A percentile compares a stretch with the other conserved stretches of the same genome.
phyloP scores from a whole-genome alignment of 2,888 invertebrate species.

The Masnerella sp. region DNA sequence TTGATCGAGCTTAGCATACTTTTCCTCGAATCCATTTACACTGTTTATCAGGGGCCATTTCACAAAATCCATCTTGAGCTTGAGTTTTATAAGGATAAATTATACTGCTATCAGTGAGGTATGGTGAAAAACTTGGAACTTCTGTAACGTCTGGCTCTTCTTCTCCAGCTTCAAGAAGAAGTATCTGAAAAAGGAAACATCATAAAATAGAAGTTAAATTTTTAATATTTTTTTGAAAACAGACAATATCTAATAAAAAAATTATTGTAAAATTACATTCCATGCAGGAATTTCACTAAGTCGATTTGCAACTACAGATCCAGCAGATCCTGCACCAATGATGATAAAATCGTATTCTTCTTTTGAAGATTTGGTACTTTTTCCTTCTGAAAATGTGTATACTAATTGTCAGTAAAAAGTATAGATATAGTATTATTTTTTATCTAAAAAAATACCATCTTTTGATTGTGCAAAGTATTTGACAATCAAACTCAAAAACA shows the following conservation, averaged over 20 bases:
- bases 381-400: not conserved
- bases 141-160: conserved; percentile 84
- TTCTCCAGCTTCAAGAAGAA: conserved; percentile 83
- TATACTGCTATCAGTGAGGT: conserved; percentile 76
- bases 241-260: too few species aligned
- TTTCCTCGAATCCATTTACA: conserved; percentile 84
- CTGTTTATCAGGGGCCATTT: conserved; percentile 79
- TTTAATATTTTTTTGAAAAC: too few species aligned
- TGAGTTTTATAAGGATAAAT: conserved; percentile 86
- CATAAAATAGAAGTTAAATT: not conserved
- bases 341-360: conserved; percentile 77
- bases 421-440: too few species aligned
- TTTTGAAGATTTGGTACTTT: conserved; percentile 24
- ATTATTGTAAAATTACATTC: too few species aligned
- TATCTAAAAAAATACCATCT: too few species aligned
- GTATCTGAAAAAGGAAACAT: conserved; percentile 80
- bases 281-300: conserved; percentile 69
- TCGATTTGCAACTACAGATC: conserved; percentile 79
- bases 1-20: too few species aligned
- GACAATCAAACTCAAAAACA: too few species aligned
- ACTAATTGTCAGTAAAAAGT: too few species aligned
- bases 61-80: conserved; percentile 81
- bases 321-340: conserved; percentile 80
- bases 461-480: too few species aligned
- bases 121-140: conserved; percentile 83